Base-by-base conservation (phyloP, 2,888 invertebrate genomes). In the Serripes groenlandicus region DNA sequence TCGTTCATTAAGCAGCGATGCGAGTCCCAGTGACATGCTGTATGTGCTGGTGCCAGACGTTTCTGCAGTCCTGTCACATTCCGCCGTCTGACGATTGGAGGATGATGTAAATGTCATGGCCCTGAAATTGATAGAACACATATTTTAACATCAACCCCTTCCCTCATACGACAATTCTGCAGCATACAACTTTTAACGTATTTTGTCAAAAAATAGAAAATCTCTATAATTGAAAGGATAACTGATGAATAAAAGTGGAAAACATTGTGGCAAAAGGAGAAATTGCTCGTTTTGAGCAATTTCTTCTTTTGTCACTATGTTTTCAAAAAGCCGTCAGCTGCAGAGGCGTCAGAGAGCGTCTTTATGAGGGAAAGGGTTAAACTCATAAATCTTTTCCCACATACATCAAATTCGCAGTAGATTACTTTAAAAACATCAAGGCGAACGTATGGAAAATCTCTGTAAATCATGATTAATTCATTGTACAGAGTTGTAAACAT, bases 1-100 rank as follows among this genome's bases (percentile, higher is more conserved):
- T 85, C 97, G 95, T 95, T 97, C 96, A 92, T 97, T 96, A 92
- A 98, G 93, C 96, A 97, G 96, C 90, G 97, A 96, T 23, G 97
- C 97, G 49, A 97, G 95, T 0, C 97, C 96, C 18, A 96, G 94
- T 0, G 97, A 96, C n/a, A 97, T 97, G 21, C 96, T 96, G 94
- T 97, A 97, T 2, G 97, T 97, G 76, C 97, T 97, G 7, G 92
- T 90, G 9, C 87, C 81, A 18, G 74, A 52, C 35, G 49, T 76
- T 11, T 81, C 78, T 4, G 34, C 9, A n/a, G n/a, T n/a, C 37
- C 80, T 34, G 15, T 42, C 42, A 21, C 60, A 37, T 5, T 37
- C 37, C 30, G 85, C 82, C 83, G 87, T 87, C 56, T 82, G 74
- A 28, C 88, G 87, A 56, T 86, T 80, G 7, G 86, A 86, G 0